phyloP scores from a whole-genome alignment of 2,797 vertebrate species.

The Adelosebastes latens region DNA sequence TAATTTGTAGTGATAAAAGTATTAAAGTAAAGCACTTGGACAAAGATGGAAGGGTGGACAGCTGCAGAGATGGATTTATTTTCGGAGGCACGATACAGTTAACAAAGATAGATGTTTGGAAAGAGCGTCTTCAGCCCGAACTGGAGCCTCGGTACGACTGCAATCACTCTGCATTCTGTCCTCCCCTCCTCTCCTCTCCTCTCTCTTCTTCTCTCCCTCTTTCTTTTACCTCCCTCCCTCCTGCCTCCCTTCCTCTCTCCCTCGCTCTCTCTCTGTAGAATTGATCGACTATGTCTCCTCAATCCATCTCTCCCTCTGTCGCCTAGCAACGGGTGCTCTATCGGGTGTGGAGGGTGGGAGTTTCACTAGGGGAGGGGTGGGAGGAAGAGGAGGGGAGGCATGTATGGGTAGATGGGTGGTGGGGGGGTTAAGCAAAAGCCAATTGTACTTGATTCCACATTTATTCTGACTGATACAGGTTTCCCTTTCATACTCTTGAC shows the following conservation, averaged over 20 bases:
- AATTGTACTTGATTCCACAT: slow-evolving; percentile 73
- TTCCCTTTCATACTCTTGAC: slow-evolving; percentile 47
- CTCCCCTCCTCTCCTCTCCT: slow-evolving; percentile 63
- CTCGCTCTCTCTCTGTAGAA: slow-evolving; percentile 81
- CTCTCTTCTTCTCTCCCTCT: slow-evolving; percentile 42
- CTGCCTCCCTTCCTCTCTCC: slow-evolving; percentile 34
- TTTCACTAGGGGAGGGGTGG: slow-evolving; percentile 69
- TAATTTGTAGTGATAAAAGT: slow-evolving; percentile 76
- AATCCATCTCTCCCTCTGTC: slow-evolving; percentile 88
- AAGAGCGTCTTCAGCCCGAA: slow-evolving; percentile 71
- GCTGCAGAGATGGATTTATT: slow-evolving; percentile 75
- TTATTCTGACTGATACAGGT: slow-evolving; percentile 67
- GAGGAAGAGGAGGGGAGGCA: slow-evolving; percentile 28
- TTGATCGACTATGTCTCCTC: slow-evolving; percentile 88
- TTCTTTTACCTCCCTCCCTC: slow-evolving; percentile 32
- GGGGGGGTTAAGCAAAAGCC: slow-evolving; percentile 65
- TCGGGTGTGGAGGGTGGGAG: slow-evolving; percentile 84
- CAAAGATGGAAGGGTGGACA: slow-evolving; percentile 77
- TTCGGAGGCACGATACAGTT: slow-evolving; percentile 66
- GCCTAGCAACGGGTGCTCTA: slow-evolving; percentile 88
- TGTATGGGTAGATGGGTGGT: slow-evolving; percentile 35
- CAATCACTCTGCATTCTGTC: slow-evolving; percentile 78
- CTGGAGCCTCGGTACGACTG: slow-evolving; percentile 69
- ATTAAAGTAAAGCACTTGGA: slow-evolving; percentile 67
- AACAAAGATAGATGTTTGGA: slow-evolving; percentile 80